Conservation (phyloP, 1,140 invertebrate genomes). For the Neoseiulus cucumeris region DNA sequence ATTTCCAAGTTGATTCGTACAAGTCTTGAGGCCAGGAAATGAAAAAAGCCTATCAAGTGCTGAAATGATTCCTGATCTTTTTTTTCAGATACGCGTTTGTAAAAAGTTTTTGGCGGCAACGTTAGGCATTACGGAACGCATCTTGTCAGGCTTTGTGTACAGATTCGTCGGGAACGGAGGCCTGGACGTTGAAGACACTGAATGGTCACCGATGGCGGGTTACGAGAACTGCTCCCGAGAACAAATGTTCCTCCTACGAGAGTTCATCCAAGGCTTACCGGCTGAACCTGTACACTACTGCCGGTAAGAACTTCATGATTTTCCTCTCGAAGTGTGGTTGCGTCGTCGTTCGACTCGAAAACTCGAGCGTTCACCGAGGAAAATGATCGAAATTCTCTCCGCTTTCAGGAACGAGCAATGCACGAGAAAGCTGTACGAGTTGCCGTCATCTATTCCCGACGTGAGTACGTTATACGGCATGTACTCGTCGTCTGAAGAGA, state of each 20-base stretch:
- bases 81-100: conserved; percentile 3
- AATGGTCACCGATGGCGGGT: not conserved
- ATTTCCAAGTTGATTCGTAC: too few relatives aligned
- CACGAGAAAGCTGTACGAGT: not conserved
- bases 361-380: too few relatives aligned
- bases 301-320: not conserved
- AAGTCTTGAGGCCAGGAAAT: too few relatives aligned
- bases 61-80: not conserved
- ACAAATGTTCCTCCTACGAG: not conserved
- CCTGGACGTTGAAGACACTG: not conserved
- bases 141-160: conserved; percentile 5
- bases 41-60: too few relatives aligned
- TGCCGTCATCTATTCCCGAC: conserved; percentile 1
- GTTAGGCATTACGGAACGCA: conserved; percentile 3
- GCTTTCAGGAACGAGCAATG: not conserved
- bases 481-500: conserved; percentile 1
- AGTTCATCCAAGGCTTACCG: not conserved
- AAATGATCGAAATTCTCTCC: not conserved
- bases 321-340: not conserved
- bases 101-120: conserved; percentile 3
- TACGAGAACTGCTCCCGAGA: conserved; percentile 5
- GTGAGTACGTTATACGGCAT: not conserved
- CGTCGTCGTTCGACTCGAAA: too few relatives aligned
- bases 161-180: not conserved
- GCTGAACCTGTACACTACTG: not conserved